Base-by-base conservation (phyloP, 2,797 vertebrate species). In the Manis javanica region DNA sequence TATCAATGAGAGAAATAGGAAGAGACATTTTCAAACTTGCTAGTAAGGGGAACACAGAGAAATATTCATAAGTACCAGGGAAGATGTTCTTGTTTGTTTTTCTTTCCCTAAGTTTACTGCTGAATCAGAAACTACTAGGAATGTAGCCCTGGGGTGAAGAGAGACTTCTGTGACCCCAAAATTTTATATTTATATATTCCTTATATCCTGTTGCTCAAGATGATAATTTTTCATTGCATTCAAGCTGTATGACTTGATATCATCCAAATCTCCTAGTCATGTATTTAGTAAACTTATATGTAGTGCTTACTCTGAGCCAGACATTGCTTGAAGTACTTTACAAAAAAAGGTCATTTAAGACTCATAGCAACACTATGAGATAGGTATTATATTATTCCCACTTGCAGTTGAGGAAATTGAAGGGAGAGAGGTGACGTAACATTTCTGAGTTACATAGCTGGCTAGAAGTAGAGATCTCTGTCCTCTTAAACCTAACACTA, bases 11-110 rank as follows among this genome's bases (percentile, higher is more conserved):
- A 87, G 3, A 81, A 92, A 71, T 31, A 66, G 16, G 16, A 61
- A 72, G 79, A 90, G 5, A 53, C 3, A 61, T 75, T 93, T 94
- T 93, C 49, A 68, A 87, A 91, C 71, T 94, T 94, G 34, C 26
- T 72, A 49, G 49, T 63, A 49, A 59, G 46, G 5, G 5, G 11
- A 21, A 59, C 8, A 31, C 2, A 86, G 10, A 69, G 4, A 64
- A 31, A 26, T 82, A 88, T 21, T 85, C 26, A 2, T 49, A 75
- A 79, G 3, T 39, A 55, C 5, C 11, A 87, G 14, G 14, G 61
- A 31, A 55, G 21, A 78, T 16, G 1, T 16, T 90, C 4, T 61
- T 59, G 8, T 53, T 88, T 91, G 7, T 61, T 93, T 74, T 7
- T 59, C 69, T 85, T 64, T 66, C 19, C 8, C 4, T 71, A 63